phyloP scores from a whole-genome alignment of 2,888 invertebrate species.

The Entomobrya multifasciata region DNA sequence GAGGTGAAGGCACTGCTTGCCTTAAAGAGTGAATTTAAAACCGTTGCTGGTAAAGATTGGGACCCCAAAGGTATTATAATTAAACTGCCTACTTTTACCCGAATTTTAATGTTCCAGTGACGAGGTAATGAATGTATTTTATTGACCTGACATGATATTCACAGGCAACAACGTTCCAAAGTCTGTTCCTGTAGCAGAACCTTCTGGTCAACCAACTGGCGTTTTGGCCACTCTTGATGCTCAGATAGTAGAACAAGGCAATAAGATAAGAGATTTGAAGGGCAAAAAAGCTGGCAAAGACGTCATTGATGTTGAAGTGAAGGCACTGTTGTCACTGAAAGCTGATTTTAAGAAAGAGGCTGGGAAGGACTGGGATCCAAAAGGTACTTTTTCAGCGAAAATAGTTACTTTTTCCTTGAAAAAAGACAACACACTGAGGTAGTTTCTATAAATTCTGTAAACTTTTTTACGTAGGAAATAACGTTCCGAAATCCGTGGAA shows the following conservation, averaged over 20 bases:
- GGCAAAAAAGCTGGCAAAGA: conserved; percentile 86
- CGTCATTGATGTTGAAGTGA: conserved; percentile 83
- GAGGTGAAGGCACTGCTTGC: conserved; percentile 86
- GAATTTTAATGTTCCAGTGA: neutral
- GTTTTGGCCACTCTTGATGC: conserved; percentile 32
- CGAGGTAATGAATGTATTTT: neutral
- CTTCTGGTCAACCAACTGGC: neutral
- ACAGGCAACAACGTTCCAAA: conserved; percentile 35
- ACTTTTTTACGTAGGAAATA: conserved; percentile 31
- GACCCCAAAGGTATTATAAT: conserved; percentile 79
- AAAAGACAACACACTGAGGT: too few relatives aligned
- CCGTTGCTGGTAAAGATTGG: conserved; percentile 84
- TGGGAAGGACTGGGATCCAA: conserved; percentile 83
- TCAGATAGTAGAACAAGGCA: conserved; percentile 82
- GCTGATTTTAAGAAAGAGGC: conserved; percentile 85
- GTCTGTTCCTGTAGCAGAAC: neutral
- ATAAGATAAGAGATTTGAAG: conserved; percentile 89
- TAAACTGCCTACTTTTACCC: neutral
- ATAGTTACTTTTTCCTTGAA: too few relatives aligned
- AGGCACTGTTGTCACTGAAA: conserved; percentile 86
- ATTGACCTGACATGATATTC: too few relatives aligned
- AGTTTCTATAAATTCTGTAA: neutral
- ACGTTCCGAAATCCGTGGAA: conserved; percentile 28
- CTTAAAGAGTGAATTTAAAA: conserved; percentile 86
- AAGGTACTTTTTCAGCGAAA: conserved; percentile 45